Evolutionary conservation across 2,797 vertebrate genomes (phyloP).

Genomic region (Eleutherodactylus coqui): DNA sequence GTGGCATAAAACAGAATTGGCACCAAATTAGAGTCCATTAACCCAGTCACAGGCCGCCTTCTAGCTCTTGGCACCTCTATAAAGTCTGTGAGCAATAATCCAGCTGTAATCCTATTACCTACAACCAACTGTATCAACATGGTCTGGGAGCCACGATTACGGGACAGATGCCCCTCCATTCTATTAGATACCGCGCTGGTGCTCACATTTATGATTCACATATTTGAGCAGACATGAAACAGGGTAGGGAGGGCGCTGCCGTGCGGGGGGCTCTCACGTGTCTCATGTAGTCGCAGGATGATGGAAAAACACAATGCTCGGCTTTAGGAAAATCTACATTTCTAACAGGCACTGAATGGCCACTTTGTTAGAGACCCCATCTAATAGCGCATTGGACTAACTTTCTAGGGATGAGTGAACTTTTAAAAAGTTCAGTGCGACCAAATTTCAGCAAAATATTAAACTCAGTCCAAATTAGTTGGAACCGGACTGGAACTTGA

Average conservation of each 20-base stretch:
- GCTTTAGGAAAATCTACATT: too few relatives aligned
- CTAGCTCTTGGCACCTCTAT: constrained; percentile 74
- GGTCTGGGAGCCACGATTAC: constrained; percentile 69
- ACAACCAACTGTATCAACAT: constrained; percentile 73
- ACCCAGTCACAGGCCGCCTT: constrained; percentile 76
- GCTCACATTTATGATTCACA: constrained; percentile 65
- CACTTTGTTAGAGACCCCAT: too few relatives aligned
- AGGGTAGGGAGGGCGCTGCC: constrained; percentile 53
- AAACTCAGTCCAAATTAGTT: too few relatives aligned
- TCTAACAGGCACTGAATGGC: too few relatives aligned
- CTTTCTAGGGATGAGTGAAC: too few relatives aligned
- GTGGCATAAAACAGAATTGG: constrained; percentile 80
- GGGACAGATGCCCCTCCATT: constrained; percentile 69
- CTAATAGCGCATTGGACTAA: too few relatives aligned
- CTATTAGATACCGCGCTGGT: constrained; percentile 72
- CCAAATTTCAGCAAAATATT: too few relatives aligned
- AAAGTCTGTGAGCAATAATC: constrained; percentile 76
- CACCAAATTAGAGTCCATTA: constrained; percentile 79
- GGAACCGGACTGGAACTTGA: too few relatives aligned
- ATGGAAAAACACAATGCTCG: too few relatives aligned
- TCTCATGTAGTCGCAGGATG: too few relatives aligned
- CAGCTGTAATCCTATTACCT: constrained; percentile 81
- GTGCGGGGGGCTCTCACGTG: not conserved
- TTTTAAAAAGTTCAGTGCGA: too few relatives aligned
- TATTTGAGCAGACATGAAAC: constrained; percentile 68